Percentiles rank a stretch among this genome's conserved stretches.
These are phyloP conservation scores for Pilophorus perplexus DNA, from an alignment of 2,888 invertebrate species.

Conservation along the genomic window DNA sequence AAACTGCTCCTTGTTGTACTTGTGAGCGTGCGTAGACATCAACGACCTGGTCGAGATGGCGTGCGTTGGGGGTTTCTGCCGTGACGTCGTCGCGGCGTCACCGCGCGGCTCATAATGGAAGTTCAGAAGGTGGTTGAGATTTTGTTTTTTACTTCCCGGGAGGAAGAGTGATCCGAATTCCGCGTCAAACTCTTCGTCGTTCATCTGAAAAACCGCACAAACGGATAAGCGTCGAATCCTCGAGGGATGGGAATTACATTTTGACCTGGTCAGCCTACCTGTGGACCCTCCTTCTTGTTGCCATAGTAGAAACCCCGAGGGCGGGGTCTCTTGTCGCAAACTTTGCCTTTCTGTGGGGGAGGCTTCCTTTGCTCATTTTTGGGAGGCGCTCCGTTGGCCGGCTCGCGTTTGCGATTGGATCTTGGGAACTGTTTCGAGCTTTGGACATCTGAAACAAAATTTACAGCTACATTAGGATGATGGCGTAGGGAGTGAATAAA, in stretches of 20 bases:
- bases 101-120: slow-evolving; percentile 76
- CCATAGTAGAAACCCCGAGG: slow-evolving; percentile 62
- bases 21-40: slow-evolving; percentile 60
- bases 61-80: slow-evolving; percentile 32
- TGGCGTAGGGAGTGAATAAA: no score
- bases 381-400: slow-evolving; percentile 38
- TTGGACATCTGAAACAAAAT: slow-evolving; percentile 55
- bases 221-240: neutral
- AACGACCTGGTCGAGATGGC: slow-evolving; percentile 51
- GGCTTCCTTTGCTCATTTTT: slow-evolving; percentile 69
- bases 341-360: slow-evolving; percentile 63
- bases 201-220: slow-evolving; percentile 52
- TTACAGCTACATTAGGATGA: no score
- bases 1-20: slow-evolving; percentile 90
- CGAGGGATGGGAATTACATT: neutral
- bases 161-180: slow-evolving; percentile 81
- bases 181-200: slow-evolving; percentile 58
- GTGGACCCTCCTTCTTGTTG: slow-evolving; percentile 67
- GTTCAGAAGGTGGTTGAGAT: slow-evolving; percentile 89
- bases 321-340: slow-evolving; percentile 69
- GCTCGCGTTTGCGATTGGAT: slow-evolving; percentile 64
- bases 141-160: slow-evolving; percentile 86
- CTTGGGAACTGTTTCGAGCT: slow-evolving; percentile 63
- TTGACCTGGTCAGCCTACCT: slow-evolving; percentile 54
- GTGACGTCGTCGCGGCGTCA: slow-evolving; percentile 25